A percentile compares a stretch with the other conserved stretches of the same genome.
Evolutionary conservation across 2,888 invertebrate genomes (phyloP).

Genomic region (Agonopterix subpropinquella): DNA sequence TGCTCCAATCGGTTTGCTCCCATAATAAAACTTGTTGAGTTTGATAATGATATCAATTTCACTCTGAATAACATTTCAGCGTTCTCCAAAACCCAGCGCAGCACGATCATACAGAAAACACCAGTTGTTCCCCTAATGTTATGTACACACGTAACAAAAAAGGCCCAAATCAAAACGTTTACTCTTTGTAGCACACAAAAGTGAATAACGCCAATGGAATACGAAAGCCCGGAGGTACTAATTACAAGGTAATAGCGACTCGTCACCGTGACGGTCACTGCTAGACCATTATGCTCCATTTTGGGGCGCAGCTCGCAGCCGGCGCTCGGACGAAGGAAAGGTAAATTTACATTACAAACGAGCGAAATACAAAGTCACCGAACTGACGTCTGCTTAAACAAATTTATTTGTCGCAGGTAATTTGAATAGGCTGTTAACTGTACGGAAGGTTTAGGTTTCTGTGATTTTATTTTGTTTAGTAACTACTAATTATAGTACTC

Average conservation of each 20-base stretch:
- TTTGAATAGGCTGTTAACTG: constrained; percentile 14
- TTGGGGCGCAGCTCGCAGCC: constrained; percentile 27
- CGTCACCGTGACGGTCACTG: constrained; percentile 2
- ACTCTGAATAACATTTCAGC: too few relatives aligned
- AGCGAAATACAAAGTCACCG: constrained; percentile 39
- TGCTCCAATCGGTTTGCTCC: too few relatives aligned
- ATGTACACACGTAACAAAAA: too few relatives aligned
- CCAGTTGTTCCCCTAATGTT: too few relatives aligned
- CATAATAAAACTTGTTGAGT: too few relatives aligned
- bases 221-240: constrained; percentile 2
- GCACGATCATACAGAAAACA: too few relatives aligned
- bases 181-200: not conserved
- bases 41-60: too few relatives aligned
- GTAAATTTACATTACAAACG: constrained; percentile 61
- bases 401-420: constrained; percentile 33
- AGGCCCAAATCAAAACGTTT: too few relatives aligned
- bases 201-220: constrained; percentile 1
- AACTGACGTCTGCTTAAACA: constrained; percentile 25
- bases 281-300: constrained; percentile 30
- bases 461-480: too few relatives aligned
- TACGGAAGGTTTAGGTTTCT: too few relatives aligned
- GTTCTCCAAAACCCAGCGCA: too few relatives aligned
- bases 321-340: constrained; percentile 39
- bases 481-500: too few relatives aligned
- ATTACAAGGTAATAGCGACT: not conserved